Evolutionary conservation across 2,113 vertebrate species (phyloP).

Genomic region (Brachyhypopomus occidentalis): DNA sequence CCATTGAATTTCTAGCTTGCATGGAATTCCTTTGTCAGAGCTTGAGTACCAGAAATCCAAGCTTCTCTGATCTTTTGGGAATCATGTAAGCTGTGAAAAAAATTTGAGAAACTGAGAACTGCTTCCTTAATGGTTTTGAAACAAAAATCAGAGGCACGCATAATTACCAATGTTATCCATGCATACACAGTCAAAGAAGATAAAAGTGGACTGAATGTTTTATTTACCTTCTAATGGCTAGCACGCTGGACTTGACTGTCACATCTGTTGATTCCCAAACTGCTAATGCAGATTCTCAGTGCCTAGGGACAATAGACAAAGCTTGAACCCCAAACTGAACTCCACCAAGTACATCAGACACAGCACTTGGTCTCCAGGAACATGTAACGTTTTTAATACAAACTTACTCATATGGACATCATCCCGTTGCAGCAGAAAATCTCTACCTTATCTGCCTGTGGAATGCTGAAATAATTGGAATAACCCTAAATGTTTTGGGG

Average conservation of each 20-base stretch:
- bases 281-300: not conserved
- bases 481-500: not conserved
- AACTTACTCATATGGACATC: too few species aligned
- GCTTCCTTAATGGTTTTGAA: not conserved
- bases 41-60: conserved; percentile 61
- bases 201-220: not conserved
- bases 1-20: conserved; percentile 63
- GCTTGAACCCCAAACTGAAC: not conserved
- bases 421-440: too few species aligned
- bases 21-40: conserved; percentile 65
- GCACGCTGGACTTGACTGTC: not conserved
- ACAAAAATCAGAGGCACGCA: not conserved
- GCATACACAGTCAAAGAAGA: not conserved
- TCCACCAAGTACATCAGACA: not conserved
- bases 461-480: conserved; percentile 5
- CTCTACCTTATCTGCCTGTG: not conserved
- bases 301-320: conserved; percentile 2
- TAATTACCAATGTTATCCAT: conserved; percentile 4
- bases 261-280: conserved; percentile 6
- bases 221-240: conserved; percentile 15
- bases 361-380: not conserved
- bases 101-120: not conserved
- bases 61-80: not conserved
- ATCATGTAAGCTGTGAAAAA: not conserved
- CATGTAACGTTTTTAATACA: not conserved